Percentiles rank a stretch among this genome's conserved stretches.
These are phyloP conservation scores for Lucinisca nassula DNA, from an alignment of 2,888 invertebrate genomes.

Conservation along the genomic window DNA sequence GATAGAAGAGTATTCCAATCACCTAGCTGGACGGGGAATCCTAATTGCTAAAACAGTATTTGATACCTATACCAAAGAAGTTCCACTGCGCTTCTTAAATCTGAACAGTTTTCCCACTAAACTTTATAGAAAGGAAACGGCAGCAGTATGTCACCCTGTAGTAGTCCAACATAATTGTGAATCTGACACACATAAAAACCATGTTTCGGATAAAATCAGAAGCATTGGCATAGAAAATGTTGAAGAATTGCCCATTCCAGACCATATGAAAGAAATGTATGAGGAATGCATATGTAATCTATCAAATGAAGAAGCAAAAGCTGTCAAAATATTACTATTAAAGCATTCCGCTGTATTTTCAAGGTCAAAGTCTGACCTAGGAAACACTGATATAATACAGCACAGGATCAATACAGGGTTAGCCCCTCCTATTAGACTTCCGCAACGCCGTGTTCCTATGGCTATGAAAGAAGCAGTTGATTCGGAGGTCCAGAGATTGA, in stretches of 20 bases:
- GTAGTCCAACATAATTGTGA: not conserved
- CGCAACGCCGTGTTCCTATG: not conserved
- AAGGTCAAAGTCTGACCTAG: not conserved
- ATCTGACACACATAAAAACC: not conserved
- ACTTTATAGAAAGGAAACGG: not conserved
- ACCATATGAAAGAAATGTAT: not conserved
- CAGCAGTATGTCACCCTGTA: not conserved
- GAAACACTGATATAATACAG: not conserved
- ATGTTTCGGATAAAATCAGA: not conserved
- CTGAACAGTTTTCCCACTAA: not conserved
- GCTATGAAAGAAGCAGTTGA: not conserved
- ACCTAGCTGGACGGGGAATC: not conserved
- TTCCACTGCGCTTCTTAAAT: not conserved
- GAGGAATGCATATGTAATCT: not conserved
- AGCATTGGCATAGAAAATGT: not conserved
- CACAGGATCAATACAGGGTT: not conserved
- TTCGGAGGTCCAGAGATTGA: not conserved
- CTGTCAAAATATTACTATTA: not conserved
- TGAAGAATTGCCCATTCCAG: not conserved
- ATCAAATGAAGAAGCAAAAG: not conserved
- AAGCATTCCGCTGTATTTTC: not conserved
- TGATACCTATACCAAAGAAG: not conserved
- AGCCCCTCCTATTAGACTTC: not conserved
- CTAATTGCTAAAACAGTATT: not conserved
- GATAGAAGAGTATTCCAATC: not conserved